Conservation (phyloP, 2,797 vertebrate species). For the Gymnoscopelus braueri region DNA sequence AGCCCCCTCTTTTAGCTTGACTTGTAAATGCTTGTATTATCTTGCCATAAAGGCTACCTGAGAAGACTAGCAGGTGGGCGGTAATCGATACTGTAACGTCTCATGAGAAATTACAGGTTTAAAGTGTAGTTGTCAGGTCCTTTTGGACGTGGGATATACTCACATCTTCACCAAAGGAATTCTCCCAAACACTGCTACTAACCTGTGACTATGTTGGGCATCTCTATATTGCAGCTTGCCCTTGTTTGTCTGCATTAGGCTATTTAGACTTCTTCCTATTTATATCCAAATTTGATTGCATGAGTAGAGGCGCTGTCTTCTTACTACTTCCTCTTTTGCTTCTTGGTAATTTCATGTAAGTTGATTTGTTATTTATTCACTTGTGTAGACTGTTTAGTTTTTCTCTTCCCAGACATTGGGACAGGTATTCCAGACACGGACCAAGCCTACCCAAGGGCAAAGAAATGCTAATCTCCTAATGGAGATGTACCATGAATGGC, state of each 20-base stretch:
- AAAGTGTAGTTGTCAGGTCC: constrained; percentile 48
- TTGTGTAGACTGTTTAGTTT: constrained; percentile 33
- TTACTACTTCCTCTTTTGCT: constrained; percentile 26
- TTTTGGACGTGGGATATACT: constrained; percentile 37
- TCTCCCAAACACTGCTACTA: constrained; percentile 66
- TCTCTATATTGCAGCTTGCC: constrained; percentile 67
- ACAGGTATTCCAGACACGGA: constrained; percentile 44
- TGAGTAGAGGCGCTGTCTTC: constrained; percentile 68
- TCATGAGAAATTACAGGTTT: constrained; percentile 50
- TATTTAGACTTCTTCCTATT: constrained; percentile 65
- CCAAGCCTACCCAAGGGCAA: constrained; percentile 12
- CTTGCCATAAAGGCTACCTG: constrained; percentile 29
- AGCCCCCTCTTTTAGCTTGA: constrained; percentile 49
- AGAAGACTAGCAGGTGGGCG: constrained; percentile 36
- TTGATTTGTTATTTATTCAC: constrained; percentile 80
- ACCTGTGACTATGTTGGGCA: constrained; percentile 71
- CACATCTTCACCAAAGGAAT: constrained; percentile 49
- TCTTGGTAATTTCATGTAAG: constrained; percentile 57
- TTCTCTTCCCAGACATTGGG: constrained; percentile 37
- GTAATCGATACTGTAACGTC: constrained; percentile 64
- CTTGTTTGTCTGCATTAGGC: constrained; percentile 66
- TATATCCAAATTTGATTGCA: constrained; percentile 67
- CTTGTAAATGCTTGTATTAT: constrained; percentile 58
- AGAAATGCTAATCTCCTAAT: constrained; percentile 1
- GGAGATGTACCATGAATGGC: constrained; percentile 1